A percentile compares a stretch with the other conserved stretches of the same genome.
Conservation (phyloP, 53 echinoderm and acorn worm genomes). For the Arbacia lixula region DNA sequence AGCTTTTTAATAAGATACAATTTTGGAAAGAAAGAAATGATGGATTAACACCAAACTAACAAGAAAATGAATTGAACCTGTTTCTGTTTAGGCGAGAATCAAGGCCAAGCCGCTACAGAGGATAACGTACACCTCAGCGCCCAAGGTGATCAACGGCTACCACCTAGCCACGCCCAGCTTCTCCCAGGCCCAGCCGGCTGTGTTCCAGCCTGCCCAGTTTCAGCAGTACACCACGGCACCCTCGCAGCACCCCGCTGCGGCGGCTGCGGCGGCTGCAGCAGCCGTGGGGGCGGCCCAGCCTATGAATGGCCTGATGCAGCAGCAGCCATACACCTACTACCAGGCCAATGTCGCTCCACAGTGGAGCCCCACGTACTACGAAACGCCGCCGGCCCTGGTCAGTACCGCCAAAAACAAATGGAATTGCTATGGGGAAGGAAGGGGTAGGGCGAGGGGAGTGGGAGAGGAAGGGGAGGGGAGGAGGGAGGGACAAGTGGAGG, state of each 20-base stretch:
- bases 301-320: conserved; percentile 66
- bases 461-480: too few relatives aligned
- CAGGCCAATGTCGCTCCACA: conserved; percentile 71
- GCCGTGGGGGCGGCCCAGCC: conserved; percentile 33
- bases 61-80: too few relatives aligned
- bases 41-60: too few relatives aligned
- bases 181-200: conserved; percentile 47
- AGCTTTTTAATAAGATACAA: too few relatives aligned
- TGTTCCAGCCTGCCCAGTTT: conserved; percentile 57
- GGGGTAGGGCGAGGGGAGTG: too few relatives aligned
- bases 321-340: conserved; percentile 80
- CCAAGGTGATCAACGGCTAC: conserved; percentile 72
- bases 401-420: too few relatives aligned
- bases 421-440: too few relatives aligned
- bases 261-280: conserved; percentile 42
- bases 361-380: conserved; percentile 91
- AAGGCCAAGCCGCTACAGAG: conserved; percentile 98
- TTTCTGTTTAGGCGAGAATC: conserved; percentile 84
- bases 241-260: conserved; percentile 31
- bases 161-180: conserved; percentile 58
- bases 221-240: conserved; percentile 50
- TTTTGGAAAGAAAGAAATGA: too few relatives aligned
- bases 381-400: conserved; percentile 63
- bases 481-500: too few relatives aligned
- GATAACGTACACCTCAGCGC: conserved; percentile 79